Conservation (phyloP, 2,797 vertebrate genomes). For the Crypturellus tataupa region DNA sequence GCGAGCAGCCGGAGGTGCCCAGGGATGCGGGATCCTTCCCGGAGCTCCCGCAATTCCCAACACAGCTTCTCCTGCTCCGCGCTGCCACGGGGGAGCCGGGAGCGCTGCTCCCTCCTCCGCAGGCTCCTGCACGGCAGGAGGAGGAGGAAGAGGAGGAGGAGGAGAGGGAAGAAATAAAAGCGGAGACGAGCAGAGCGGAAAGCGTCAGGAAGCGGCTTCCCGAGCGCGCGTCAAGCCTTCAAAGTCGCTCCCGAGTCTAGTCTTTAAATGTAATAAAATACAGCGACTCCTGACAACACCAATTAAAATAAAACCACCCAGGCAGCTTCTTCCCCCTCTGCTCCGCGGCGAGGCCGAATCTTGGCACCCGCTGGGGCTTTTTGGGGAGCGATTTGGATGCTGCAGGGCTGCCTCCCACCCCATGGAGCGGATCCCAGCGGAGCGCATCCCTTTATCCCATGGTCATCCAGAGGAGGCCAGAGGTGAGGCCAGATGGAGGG, state of each 20-base stretch:
- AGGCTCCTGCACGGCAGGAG: constrained; percentile 48
- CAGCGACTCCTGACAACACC: constrained; percentile 50
- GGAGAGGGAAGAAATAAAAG: constrained; percentile 54
- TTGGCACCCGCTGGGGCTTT: constrained; percentile 64
- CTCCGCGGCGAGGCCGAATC: constrained; percentile 8
- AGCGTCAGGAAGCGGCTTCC: constrained; percentile 72
- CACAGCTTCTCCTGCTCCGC: constrained; percentile 49
- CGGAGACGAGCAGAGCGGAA: constrained; percentile 70
- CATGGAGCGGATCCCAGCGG: no score
- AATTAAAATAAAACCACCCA: constrained; percentile 24
- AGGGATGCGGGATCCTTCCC: constrained; percentile 48
- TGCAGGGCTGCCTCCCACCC: not conserved
- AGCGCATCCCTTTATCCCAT: no score
- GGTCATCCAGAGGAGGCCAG: no score
- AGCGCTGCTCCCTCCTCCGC: constrained; percentile 56
- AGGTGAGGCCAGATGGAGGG: no score
- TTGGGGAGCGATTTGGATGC: constrained; percentile 33
- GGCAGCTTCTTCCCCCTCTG: constrained; percentile 38
- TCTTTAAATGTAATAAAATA: constrained; percentile 57
- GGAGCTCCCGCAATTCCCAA: constrained; percentile 33
- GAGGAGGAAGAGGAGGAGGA: constrained; percentile 16
- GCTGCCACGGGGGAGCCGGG: constrained; percentile 62
- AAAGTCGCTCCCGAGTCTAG: constrained; percentile 63
- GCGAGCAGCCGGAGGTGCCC: constrained; percentile 51
- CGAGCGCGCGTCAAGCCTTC: constrained; percentile 64